Evolutionary conservation across 2,888 invertebrate species (phyloP).

Genomic region (Melinaea marsaeus): DNA sequence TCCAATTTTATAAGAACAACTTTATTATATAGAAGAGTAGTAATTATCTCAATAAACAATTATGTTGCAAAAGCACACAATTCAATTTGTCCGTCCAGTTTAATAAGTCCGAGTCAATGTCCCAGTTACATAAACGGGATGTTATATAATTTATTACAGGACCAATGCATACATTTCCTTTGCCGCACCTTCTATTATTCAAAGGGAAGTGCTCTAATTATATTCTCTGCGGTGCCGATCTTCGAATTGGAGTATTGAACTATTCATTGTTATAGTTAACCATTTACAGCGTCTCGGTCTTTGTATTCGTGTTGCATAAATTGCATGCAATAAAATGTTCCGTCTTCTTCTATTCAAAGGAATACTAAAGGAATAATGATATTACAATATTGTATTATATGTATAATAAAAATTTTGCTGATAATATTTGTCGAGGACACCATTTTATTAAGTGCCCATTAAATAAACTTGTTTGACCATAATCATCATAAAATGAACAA

Average conservation of each 20-base stretch:
- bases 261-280: constrained; percentile 17
- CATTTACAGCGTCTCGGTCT: background rate
- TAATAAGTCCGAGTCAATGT: constrained; percentile 33
- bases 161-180: constrained; percentile 48
- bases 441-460: background rate
- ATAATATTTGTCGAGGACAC: background rate
- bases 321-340: too few relatives aligned
- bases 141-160: constrained; percentile 39
- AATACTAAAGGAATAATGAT: too few relatives aligned
- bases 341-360: too few relatives aligned
- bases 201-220: constrained; percentile 53
- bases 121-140: constrained; percentile 35
- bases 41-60: too few relatives aligned
- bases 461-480: background rate
- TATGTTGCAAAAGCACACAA: background rate
- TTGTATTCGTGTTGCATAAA: too few relatives aligned
- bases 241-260: constrained; percentile 19
- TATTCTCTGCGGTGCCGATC: constrained; percentile 24
- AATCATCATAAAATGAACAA: constrained; percentile 5
- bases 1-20: too few relatives aligned
- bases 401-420: background rate
- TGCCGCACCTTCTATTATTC: constrained; percentile 61
- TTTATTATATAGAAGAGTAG: too few relatives aligned
- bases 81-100: constrained; percentile 2
- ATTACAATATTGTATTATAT: too few relatives aligned